Evolutionary conservation across 2,113 vertebrate genomes (phyloP).

Genomic region (Hystrix brachyura): DNA sequence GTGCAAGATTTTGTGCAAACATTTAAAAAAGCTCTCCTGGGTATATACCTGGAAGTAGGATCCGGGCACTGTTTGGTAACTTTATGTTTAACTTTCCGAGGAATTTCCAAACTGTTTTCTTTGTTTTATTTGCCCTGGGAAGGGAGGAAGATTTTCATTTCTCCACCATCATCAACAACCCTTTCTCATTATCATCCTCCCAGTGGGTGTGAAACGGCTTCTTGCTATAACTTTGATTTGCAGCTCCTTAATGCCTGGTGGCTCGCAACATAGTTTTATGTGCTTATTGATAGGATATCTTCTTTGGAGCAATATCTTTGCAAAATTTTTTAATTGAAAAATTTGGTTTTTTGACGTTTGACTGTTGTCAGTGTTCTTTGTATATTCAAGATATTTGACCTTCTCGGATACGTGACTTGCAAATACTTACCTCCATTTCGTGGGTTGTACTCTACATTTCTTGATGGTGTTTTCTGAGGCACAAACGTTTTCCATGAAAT

Average conservation of each 20-base stretch:
- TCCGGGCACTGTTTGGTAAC: not conserved
- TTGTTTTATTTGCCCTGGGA: not conserved
- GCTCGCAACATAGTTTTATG: not conserved
- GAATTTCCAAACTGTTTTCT: not conserved
- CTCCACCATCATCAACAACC: not conserved
- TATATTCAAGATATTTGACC: not conserved
- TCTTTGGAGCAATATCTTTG: not conserved
- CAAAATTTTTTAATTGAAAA: not conserved
- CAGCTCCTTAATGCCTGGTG: not conserved
- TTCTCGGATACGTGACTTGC: not conserved
- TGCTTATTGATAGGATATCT: not conserved
- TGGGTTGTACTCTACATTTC: not conserved
- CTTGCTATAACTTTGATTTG: too few relatives aligned
- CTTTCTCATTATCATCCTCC: not conserved
- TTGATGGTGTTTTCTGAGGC: not conserved
- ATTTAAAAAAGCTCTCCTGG: not conserved
- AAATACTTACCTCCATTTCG: not conserved
- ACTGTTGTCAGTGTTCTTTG: not conserved
- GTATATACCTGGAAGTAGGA: not conserved
- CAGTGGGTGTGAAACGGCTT: not conserved
- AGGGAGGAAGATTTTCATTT: not conserved
- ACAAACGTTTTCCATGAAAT: not conserved
- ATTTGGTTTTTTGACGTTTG: not conserved
- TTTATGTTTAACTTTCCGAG: not conserved
- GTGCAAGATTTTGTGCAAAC: not conserved